Conservation (phyloP, 2,113 vertebrate genomes). For the Dissostichus mawsoni region DNA sequence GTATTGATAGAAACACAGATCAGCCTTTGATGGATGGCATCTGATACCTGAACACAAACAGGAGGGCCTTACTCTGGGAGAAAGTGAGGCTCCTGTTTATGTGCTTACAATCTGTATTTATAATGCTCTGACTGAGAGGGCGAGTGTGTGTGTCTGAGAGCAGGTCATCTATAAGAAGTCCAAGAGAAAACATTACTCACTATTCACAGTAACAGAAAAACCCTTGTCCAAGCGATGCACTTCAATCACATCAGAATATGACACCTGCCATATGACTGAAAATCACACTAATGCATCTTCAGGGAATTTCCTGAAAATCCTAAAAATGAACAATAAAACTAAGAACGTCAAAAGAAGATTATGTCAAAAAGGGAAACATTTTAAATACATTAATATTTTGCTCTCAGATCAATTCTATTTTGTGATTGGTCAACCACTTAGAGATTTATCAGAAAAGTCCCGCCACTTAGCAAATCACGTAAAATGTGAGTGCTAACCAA, state of each 20-base stretch:
- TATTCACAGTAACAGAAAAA: not conserved
- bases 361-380: not conserved
- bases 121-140: slow-evolving; percentile 45
- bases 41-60: slow-evolving; percentile 60
- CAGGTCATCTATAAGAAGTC: slow-evolving; percentile 20
- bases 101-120: slow-evolving; percentile 57
- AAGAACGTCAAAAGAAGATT: not conserved
- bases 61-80: slow-evolving; percentile 35
- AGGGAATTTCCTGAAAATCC: not conserved
- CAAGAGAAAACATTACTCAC: slow-evolving; percentile 8
- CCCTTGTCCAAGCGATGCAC: not conserved
- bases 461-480: too few relatives aligned
- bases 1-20: slow-evolving; percentile 78
- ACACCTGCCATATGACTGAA: not conserved
- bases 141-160: slow-evolving; percentile 24
- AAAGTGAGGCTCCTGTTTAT: slow-evolving; percentile 50
- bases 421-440: too few relatives aligned
- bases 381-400: too few relatives aligned
- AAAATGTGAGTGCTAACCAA: too few relatives aligned
- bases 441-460: too few relatives aligned
- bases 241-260: not conserved
- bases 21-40: slow-evolving; percentile 72
- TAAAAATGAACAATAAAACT: not conserved
- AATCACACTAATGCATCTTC: not conserved
- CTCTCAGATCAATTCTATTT: too few relatives aligned